Evolutionary conservation across 2,888 invertebrate species (phyloP).

Genomic region (Lasioglossum calceatum): DNA sequence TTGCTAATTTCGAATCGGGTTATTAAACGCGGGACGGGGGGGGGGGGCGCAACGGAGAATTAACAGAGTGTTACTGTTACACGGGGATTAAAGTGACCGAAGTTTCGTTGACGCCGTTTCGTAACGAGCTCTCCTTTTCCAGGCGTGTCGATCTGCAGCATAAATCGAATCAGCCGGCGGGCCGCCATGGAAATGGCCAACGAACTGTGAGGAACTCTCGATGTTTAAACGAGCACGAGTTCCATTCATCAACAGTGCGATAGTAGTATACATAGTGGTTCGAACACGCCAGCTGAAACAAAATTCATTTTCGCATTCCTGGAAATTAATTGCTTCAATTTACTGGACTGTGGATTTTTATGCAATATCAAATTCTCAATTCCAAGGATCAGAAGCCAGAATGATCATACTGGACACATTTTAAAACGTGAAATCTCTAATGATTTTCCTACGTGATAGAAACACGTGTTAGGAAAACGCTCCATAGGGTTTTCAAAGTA

Average conservation of each 20-base stretch:
- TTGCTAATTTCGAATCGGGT: conserved; percentile 8
- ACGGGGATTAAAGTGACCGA: conserved; percentile 11
- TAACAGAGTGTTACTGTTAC: conserved; percentile 7
- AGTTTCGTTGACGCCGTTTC: conserved; percentile 2
- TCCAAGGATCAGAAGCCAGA: not conserved
- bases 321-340: too few species aligned
- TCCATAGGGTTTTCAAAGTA: accelerated
- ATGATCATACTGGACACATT: not conserved
- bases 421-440: not conserved
- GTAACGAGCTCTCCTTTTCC: conserved; percentile 37
- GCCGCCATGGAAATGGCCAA: conserved; percentile 59
- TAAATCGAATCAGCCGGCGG: conserved; percentile 66
- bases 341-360: not conserved
- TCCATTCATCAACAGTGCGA: conserved; percentile 7
- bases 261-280: not conserved
- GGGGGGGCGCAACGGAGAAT: not conserved
- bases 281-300: not conserved
- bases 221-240: not conserved
- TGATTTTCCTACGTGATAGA: not conserved
- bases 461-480: not conserved
- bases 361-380: not conserved
- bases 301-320: not conserved
- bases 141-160: conserved; percentile 64
- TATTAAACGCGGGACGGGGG: not conserved
- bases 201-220: conserved; percentile 57